Percentiles rank a stretch among this genome's conserved stretches.
Conservation (phyloP, 2,888 invertebrate species). For the Rhamphomyia laevipes region DNA sequence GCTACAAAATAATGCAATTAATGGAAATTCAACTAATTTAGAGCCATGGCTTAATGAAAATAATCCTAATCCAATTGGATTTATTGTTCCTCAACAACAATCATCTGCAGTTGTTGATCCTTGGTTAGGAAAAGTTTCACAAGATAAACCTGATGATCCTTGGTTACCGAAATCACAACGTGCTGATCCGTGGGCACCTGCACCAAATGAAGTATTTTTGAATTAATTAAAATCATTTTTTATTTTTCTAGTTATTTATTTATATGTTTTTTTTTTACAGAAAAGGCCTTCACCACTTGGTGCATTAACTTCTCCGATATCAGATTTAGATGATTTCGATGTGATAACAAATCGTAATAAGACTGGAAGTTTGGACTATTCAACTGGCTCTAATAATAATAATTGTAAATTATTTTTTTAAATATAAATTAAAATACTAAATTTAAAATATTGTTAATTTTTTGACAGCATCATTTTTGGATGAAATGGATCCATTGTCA, state of each 20-base stretch:
- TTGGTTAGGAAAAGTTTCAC: constrained; percentile 15
- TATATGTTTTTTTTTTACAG: constrained; percentile 5
- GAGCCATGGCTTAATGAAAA: constrained; percentile 32
- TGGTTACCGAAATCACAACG: constrained; percentile 31
- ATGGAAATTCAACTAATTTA: constrained; percentile 19
- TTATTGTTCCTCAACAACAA: background rate
- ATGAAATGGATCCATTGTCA: constrained; percentile 37
- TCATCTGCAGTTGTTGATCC: constrained; percentile 1
- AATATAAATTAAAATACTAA: background rate
- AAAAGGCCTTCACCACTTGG: constrained; percentile 19
- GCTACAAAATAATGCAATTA: constrained; percentile 25
- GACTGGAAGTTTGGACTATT: constrained; percentile 28
- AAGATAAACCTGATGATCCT: constrained; percentile 24
- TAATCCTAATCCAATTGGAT: constrained; percentile 11
- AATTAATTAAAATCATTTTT: background rate
- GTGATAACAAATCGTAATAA: constrained; percentile 66
- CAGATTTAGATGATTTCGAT: constrained; percentile 80
- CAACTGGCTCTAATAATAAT: constrained; percentile 33
- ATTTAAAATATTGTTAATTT: background rate
- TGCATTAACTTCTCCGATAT: constrained; percentile 39
- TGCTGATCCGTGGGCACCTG: constrained; percentile 51
- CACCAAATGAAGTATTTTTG: constrained; percentile 31
- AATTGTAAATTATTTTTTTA: constrained; percentile 23
- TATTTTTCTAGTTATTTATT: background rate
- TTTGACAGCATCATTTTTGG: constrained; percentile 32